Conservation (phyloP, 23 tunicate species). For the Diplosoma virens region DNA sequence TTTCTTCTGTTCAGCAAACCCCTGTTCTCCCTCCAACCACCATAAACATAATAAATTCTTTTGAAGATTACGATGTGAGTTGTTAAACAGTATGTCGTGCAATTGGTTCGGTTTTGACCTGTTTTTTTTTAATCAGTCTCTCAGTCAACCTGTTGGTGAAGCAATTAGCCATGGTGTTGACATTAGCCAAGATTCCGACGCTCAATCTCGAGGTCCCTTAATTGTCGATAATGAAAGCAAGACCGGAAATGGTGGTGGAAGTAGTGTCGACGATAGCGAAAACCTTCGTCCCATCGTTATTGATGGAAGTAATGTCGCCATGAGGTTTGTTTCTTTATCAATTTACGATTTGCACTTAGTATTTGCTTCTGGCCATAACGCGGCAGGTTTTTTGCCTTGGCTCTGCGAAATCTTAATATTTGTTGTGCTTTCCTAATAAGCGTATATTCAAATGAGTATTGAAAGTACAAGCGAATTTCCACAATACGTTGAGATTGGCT, state of each 20-base stretch:
- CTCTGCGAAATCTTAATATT: no score
- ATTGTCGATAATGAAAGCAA: slow-evolving; percentile 41
- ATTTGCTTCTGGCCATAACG: no score
- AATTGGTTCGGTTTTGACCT: not conserved
- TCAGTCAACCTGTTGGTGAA: not conserved
- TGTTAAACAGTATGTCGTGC: not conserved
- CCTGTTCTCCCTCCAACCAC: not conserved
- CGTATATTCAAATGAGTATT: no score
- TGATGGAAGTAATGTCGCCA: slow-evolving; percentile 96
- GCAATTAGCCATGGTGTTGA: not conserved
- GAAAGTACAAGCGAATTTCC: no score
- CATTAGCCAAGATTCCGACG: not conserved
- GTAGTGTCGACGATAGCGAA: slow-evolving; percentile 27
- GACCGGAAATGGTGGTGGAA: not conserved
- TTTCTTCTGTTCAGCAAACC: slow-evolving; percentile 8
- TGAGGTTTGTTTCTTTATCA: no score
- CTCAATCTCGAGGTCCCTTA: slow-evolving; percentile 34
- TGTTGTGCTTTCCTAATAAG: no score
- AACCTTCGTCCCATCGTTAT: slow-evolving; percentile 91
- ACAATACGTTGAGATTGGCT: no score
- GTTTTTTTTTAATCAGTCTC: not conserved
- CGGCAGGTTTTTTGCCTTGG: no score
- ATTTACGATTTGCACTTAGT: no score
- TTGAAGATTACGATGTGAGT: not conserved
- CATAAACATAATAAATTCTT: not conserved